phyloP scores from a whole-genome alignment of 2,113 vertebrate genomes.

The Phylloscopus trochilus region DNA sequence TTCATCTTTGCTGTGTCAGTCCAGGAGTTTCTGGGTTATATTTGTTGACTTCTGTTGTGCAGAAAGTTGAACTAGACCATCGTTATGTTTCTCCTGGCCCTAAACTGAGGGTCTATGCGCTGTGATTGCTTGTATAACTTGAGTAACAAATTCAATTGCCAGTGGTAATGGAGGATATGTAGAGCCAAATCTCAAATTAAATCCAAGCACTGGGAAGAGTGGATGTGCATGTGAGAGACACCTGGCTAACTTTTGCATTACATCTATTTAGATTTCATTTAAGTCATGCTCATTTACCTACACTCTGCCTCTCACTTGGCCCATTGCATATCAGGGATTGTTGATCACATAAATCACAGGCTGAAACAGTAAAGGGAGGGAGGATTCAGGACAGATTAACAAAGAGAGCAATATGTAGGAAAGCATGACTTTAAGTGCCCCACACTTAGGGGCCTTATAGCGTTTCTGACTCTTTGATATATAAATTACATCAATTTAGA shows the following conservation, averaged over 20 bases:
- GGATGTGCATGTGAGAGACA: not conserved
- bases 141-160: not conserved
- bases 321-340: not conserved
- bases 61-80: not conserved
- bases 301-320: not conserved
- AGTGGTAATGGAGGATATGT: not conserved
- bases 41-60: not conserved
- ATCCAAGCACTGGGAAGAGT: not conserved
- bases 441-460: not conserved
- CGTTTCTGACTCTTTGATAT: not conserved
- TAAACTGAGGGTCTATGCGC: not conserved
- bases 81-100: not conserved
- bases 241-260: not conserved
- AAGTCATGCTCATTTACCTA: not conserved
- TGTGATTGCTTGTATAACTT: not conserved
- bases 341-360: not conserved
- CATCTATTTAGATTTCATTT: not conserved
- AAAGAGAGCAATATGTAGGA: not conserved
- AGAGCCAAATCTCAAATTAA: not conserved
- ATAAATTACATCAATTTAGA: slow-evolving; percentile 43
- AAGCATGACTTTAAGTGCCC: slow-evolving; percentile 7
- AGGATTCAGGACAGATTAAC: not conserved
- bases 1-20: not conserved
- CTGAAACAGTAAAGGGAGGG: not conserved
- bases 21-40: not conserved